Conservation (phyloP, 2,888 invertebrate genomes). For the Amiota minor region DNA sequence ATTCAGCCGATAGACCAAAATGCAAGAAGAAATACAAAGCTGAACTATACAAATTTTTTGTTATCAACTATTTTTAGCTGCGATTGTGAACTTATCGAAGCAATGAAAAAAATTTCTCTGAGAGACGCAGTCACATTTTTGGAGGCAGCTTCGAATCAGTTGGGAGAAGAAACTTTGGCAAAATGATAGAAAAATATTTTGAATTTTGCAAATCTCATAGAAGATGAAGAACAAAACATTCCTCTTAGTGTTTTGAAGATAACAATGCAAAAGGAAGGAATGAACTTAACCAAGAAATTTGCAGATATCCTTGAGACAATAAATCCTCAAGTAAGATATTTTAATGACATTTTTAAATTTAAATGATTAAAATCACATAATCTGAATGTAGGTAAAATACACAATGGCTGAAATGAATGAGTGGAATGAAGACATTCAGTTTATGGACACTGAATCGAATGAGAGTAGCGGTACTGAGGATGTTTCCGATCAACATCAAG, state of each 20-base stretch:
- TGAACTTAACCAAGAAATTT: neutral
- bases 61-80: neutral
- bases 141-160: neutral
- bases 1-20: too few relatives aligned
- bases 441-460: too few relatives aligned
- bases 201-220: neutral
- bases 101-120: neutral
- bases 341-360: conserved; percentile 1
- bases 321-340: neutral
- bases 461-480: too few relatives aligned
- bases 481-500: too few relatives aligned
- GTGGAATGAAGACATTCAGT: too few relatives aligned
- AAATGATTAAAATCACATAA: neutral
- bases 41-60: neutral
- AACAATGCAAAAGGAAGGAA: neutral
- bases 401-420: too few relatives aligned
- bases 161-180: neutral
- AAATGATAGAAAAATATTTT: neutral
- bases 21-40: neutral
- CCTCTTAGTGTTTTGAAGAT: neutral
- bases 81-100: neutral
- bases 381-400: neutral
- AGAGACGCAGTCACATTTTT: neutral
- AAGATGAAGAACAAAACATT: neutral
- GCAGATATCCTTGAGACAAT: conserved; percentile 3